Conservation (phyloP, 2,113 vertebrate genomes). For the Sclerurus mexicanus region DNA sequence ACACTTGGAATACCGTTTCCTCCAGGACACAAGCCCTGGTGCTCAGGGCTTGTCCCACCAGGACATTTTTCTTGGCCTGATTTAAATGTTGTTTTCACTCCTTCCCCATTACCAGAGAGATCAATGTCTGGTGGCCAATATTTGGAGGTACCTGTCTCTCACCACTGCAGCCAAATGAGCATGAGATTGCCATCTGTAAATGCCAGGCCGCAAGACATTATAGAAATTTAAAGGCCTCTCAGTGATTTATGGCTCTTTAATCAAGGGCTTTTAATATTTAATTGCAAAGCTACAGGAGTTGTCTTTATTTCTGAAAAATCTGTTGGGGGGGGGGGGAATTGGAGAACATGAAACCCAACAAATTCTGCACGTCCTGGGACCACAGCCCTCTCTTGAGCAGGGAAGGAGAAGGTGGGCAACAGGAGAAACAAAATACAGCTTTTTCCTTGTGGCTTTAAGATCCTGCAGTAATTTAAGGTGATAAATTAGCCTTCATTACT, state of each 20-base stretch:
- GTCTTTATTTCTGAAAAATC: slow-evolving; percentile 69
- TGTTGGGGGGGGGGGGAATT: not conserved
- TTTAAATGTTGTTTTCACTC: not conserved
- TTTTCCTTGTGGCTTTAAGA: slow-evolving; percentile 19
- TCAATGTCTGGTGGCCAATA: not conserved
- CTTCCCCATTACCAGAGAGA: not conserved
- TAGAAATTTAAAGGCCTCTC: slow-evolving; percentile 47
- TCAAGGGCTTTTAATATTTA: slow-evolving; percentile 67
- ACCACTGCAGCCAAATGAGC: not conserved
- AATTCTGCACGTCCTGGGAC: not conserved
- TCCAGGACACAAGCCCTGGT: not conserved
- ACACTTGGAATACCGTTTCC: not conserved
- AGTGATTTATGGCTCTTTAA: slow-evolving; percentile 67
- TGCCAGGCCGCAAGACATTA: not conserved
- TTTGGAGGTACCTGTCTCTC: not conserved
- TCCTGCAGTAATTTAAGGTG: slow-evolving; percentile 31
- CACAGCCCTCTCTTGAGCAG: not conserved
- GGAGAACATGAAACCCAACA: not conserved
- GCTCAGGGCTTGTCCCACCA: not conserved
- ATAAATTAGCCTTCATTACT: slow-evolving; percentile 32
- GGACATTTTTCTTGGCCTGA: not conserved
- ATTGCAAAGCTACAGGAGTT: slow-evolving; percentile 71
- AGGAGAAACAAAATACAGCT: not conserved
- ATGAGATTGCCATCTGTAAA: not conserved
- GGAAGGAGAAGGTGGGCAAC: not conserved